phyloP scores from a whole-genome alignment of 1,140 invertebrate species.

The Meloidogyne exigua region DNA sequence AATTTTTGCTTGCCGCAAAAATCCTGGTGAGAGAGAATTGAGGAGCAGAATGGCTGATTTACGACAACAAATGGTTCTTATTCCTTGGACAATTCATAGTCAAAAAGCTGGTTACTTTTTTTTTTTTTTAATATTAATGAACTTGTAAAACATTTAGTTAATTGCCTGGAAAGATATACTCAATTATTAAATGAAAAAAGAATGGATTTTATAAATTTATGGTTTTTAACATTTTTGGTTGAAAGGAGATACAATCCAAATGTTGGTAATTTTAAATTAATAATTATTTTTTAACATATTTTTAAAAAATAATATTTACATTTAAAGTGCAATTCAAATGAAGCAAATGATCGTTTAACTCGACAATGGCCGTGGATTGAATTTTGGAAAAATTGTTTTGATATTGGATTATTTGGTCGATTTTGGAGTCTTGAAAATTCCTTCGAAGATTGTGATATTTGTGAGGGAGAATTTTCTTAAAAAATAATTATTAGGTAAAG shows the following conservation, averaged over 20 bases:
- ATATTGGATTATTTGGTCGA: constrained; percentile 42
- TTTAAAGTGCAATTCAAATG: constrained; percentile 39
- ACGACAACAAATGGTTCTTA: constrained; percentile 21
- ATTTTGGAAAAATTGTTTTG: constrained; percentile 37
- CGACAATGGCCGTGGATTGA: constrained; percentile 41
- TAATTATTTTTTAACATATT: background rate
- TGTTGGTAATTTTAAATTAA: constrained; percentile 1
- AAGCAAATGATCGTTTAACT: constrained; percentile 36
- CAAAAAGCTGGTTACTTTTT: background rate
- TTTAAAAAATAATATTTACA: background rate
- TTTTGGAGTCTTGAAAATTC: constrained; percentile 36
- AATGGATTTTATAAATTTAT: constrained; percentile 19
- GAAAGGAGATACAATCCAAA: constrained; percentile 4
- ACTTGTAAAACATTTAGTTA: background rate
- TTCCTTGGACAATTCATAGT: constrained; percentile 20
- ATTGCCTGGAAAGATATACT: constrained; percentile 19
- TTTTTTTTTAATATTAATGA: background rate
- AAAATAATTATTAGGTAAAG: background rate
- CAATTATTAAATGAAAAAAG: constrained; percentile 19
- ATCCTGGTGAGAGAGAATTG: constrained; percentile 11
- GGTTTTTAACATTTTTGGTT: constrained; percentile 17
- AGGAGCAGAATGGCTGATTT: constrained; percentile 11
- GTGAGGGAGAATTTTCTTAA: constrained; percentile 22
- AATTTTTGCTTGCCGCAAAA: constrained; percentile 4
- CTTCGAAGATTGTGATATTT: constrained; percentile 42